Percentiles rank a stretch among this genome's conserved stretches.
Conservation (phyloP, 2,113 vertebrate species). For the Urocynchramus pylzowi region DNA sequence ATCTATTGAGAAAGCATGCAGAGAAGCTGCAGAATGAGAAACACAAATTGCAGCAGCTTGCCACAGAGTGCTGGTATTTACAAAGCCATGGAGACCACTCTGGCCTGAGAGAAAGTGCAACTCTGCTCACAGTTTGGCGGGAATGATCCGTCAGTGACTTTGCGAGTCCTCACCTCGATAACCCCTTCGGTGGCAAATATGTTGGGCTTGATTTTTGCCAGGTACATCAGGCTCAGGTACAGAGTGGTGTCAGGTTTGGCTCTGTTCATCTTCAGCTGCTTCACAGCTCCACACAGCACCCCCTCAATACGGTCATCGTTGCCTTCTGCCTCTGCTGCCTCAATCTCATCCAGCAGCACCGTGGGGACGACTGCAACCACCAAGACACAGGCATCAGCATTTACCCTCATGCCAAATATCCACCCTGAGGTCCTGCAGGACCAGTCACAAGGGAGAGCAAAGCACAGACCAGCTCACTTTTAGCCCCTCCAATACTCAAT, state of each 20-base stretch:
- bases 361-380: constrained; percentile 81
- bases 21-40: neutral
- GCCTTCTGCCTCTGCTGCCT: constrained; percentile 90
- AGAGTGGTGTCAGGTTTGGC: constrained; percentile 92
- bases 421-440: neutral
- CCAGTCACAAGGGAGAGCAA: neutral
- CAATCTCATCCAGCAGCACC: constrained; percentile 89
- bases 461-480: accelerated
- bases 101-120: neutral
- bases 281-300: constrained; percentile 90
- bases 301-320: constrained; percentile 94
- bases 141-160: accelerated
- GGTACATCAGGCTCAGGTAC: constrained; percentile 95
- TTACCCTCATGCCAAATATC: accelerated
- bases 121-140: neutral
- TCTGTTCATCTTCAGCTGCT: constrained; percentile 91
- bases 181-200: constrained; percentile 96
- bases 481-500: accelerated
- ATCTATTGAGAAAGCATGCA: neutral
- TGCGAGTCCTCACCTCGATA: constrained; percentile 81
- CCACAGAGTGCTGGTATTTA: neutral
- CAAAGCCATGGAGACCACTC: neutral
- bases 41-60: neutral
- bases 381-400: neutral
- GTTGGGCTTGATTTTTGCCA: constrained; percentile 99